Evolutionary conservation across 2,797 vertebrate genomes (phyloP), one percentile per base, ranked within the genome.

Genomic region (Hephaestus fuliginosus): DNA sequence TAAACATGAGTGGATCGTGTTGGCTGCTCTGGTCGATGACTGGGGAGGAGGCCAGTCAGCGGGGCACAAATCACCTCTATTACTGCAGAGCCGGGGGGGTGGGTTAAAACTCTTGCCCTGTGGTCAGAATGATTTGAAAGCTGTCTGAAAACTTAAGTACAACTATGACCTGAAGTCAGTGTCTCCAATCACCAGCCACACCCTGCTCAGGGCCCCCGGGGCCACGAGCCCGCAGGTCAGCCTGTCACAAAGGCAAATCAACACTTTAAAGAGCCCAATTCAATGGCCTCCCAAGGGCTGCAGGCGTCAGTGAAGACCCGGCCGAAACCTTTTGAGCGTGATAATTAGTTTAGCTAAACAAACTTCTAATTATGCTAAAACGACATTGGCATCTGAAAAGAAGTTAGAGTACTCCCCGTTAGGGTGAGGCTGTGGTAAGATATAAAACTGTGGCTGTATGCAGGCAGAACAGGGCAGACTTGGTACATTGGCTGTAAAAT

Each of bases 331-430:
- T 88, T 81, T 84, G 61, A 91, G 82, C 64, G 68, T 70, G 89
- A 81, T 81, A 89, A 92, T 93, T 93, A 93, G 87, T 71, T 89
- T 58, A 86, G 62, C 90, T 92, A 93, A 95, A 94, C 92, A 94
- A 94, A 93, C 92, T 88, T 90, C 83, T 92, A 91, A 93, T 95
- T 93, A 92, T 86, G 89, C 76, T 93, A 89, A 91, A 93, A 92
- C 79, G 90, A 92, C 91, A 90, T 15, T 79, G 82, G 70, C 75
- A 69, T 83, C 67, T 70, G 76, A 92, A 90, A 83, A 86, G 80
- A 69, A 65, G 86, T 91, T 93, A 92, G 89, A 83, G 88, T 57
- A 70, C 86, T 82, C 43, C 73, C 68, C 73, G 66, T 69, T 61
- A 28, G 33, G 57, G 49, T 62, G 74, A 80, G 69, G 67, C 53